Conservation (phyloP, 2,113 vertebrate genomes). For the Perognathus longimembris region DNA sequence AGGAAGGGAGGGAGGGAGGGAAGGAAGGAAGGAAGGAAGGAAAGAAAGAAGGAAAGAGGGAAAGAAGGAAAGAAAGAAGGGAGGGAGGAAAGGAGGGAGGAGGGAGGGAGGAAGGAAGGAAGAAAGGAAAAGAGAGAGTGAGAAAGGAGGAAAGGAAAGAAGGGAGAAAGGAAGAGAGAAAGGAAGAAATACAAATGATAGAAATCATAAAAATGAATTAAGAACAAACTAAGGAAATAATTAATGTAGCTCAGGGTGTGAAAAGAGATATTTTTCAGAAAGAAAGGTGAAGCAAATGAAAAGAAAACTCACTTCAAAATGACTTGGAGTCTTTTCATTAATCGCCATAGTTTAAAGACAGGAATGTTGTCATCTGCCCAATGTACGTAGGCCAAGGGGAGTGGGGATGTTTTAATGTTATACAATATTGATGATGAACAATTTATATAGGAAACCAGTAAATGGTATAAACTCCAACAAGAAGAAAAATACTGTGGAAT, state of each 20-base stretch:
- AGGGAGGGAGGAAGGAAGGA: too few relatives aligned
- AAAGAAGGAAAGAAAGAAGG: background rate
- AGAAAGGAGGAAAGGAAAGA: background rate
- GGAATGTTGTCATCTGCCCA: background rate
- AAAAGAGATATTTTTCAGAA: background rate
- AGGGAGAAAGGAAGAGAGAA: background rate
- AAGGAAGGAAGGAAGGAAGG: background rate
- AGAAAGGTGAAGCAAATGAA: background rate
- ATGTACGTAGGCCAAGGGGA: background rate
- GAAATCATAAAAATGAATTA: background rate
- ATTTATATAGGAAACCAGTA: conserved; percentile 46
- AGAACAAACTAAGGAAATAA: background rate
- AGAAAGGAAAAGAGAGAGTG: background rate
- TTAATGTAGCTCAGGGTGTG: background rate
- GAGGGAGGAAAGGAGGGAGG: background rate
- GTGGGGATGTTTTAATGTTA: background rate
- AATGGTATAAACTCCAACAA: background rate
- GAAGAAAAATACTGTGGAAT: background rate
- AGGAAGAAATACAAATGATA: background rate
- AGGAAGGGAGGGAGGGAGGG: too few relatives aligned
- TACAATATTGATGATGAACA: background rate
- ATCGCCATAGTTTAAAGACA: conserved; percentile 11
- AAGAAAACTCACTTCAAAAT: background rate
- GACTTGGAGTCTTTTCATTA: background rate
- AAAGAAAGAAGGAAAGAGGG: background rate